phyloP scores from a whole-genome alignment of 2,113 vertebrate species.

The Scophthalmus maximus region DNA sequence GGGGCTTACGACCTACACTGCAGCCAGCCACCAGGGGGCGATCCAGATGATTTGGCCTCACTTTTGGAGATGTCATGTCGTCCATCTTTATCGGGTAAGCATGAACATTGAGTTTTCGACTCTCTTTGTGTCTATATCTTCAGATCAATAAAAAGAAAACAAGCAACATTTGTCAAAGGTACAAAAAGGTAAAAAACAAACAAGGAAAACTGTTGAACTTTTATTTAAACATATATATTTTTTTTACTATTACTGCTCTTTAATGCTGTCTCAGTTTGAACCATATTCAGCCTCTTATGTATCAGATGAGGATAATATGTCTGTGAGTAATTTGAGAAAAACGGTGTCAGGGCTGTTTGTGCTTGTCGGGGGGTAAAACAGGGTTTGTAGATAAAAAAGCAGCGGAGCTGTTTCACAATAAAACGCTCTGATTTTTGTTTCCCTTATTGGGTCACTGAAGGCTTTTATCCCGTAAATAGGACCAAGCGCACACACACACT shows the following conservation, averaged over 20 bases:
- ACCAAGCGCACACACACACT: slow-evolving; percentile 8
- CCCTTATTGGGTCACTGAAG: slow-evolving; percentile 72
- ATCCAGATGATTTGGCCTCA: too few species aligned
- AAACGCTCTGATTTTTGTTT: slow-evolving; percentile 53
- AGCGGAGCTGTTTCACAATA: slow-evolving; percentile 46
- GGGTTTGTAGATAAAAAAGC: slow-evolving; percentile 48
- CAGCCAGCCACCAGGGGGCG: too few species aligned
- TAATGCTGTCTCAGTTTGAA: slow-evolving; percentile 2
- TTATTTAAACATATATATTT: neutral
- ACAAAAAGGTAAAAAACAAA: too few species aligned
- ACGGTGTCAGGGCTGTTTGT: slow-evolving; percentile 4
- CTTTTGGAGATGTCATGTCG: too few species aligned
- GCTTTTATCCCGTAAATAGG: slow-evolving; percentile 73
- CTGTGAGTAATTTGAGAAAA: slow-evolving; percentile 5
- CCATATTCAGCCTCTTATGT: neutral
- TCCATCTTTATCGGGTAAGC: too few species aligned
- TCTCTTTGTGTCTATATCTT: too few species aligned
- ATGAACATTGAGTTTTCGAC: too few species aligned
- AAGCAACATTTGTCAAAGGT: too few species aligned
- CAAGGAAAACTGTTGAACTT: neutral
- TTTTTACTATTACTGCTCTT: neutral
- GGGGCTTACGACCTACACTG: too few species aligned
- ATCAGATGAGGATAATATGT: slow-evolving; percentile 13
- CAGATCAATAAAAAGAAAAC: too few species aligned
- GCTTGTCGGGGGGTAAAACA: slow-evolving; percentile 3